phyloP scores from a whole-genome alignment of 2,888 invertebrate species.

The Strigamia maritima region DNA sequence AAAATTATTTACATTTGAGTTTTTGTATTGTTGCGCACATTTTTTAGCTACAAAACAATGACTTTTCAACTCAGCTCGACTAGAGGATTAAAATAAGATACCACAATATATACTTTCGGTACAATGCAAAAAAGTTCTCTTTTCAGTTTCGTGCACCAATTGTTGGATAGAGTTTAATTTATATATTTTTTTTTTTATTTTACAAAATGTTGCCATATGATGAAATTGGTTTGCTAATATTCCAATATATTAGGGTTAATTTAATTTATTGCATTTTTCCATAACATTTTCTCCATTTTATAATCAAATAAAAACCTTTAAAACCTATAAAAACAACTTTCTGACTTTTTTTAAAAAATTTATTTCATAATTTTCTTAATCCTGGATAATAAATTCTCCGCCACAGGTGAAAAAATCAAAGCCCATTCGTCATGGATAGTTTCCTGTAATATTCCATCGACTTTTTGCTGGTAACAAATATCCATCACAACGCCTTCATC shows the following conservation, averaged over 20 bases:
- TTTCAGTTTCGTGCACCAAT: no score
- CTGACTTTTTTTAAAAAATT: not conserved
- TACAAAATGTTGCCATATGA: not conserved
- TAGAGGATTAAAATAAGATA: no score
- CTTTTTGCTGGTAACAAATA: not conserved
- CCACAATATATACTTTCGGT: no score
- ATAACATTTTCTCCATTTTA: no score
- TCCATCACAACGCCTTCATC: constrained; percentile 19
- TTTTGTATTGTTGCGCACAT: no score
- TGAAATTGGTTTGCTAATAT: not conserved
- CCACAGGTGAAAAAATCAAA: constrained; percentile 41
- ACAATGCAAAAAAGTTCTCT: no score
- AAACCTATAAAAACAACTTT: not conserved
- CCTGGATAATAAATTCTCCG: constrained; percentile 33
- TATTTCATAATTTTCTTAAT: constrained; percentile 33
- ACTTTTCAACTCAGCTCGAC: no score
- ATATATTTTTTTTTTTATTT: no score
- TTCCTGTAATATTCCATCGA: constrained; percentile 33
- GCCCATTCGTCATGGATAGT: constrained; percentile 40
- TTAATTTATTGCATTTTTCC: not conserved
- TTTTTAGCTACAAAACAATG: no score
- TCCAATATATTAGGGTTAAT: not conserved
- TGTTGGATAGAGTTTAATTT: no score
- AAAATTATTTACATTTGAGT: no score
- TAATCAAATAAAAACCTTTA: not conserved